A percentile compares a stretch with the other conserved stretches of the same genome.
These are phyloP conservation scores for Marmota flaviventris DNA, from an alignment of 2,113 vertebrate genomes.

Conservation along the genomic window DNA sequence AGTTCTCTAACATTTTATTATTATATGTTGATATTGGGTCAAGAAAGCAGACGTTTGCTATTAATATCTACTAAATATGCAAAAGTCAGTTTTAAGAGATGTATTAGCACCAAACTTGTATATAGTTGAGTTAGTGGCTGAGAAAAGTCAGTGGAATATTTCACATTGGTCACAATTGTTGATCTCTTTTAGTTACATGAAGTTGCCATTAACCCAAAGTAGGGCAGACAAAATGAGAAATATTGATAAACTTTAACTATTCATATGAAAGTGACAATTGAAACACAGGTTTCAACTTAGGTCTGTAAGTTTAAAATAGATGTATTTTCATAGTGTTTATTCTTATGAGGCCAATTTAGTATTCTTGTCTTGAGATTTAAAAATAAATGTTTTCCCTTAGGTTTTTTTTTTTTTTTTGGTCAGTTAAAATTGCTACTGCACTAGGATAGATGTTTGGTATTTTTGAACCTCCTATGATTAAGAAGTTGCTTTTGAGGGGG, in stretches of 20 bases:
- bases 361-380: not conserved
- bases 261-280: not conserved
- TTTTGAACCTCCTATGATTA: constrained; percentile 1
- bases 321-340: constrained; percentile 26
- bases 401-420: constrained; percentile 43
- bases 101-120: not conserved
- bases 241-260: not conserved
- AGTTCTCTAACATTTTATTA: not conserved
- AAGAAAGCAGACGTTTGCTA: not conserved
- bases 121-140: constrained; percentile 11
- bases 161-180: constrained; percentile 36
- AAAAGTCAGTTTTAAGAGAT: constrained; percentile 35
- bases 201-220: not conserved
- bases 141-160: not conserved
- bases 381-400: not conserved
- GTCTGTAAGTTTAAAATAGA: not conserved
- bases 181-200: not conserved
- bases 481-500: not conserved
- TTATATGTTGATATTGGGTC: not conserved
- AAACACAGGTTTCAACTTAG: not conserved
- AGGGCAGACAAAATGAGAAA: not conserved
- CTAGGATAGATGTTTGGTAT: not conserved
- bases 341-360: not conserved
- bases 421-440: constrained; percentile 11
- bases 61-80: not conserved